phyloP scores from a whole-genome alignment of 2,888 invertebrate species.

The Macrosoma leucophasiata region DNA sequence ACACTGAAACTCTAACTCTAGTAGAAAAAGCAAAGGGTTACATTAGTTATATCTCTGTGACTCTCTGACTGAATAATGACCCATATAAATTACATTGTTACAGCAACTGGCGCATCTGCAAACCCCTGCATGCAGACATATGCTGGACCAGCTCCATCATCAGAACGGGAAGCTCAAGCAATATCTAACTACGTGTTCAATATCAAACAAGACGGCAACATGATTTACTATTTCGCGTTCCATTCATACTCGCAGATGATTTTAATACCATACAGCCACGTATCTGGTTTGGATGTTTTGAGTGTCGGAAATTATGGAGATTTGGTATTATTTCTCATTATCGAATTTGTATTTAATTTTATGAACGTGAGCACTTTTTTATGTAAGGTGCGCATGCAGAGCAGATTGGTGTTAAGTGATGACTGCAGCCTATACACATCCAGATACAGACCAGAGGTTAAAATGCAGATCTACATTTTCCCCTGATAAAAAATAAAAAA shows the following conservation, averaged over 20 bases:
- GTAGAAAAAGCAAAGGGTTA: too few species aligned
- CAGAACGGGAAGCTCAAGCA: conserved; percentile 68
- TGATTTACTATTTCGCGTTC: conserved; percentile 67
- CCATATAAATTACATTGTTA: conserved; percentile 14
- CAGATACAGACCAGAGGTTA: too few species aligned
- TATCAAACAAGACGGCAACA: conserved; percentile 33
- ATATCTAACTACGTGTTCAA: conserved; percentile 43
- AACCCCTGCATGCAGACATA: conserved; percentile 65
- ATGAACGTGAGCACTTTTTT: too few species aligned
- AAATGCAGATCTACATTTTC: too few species aligned
- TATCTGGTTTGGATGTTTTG: conserved; percentile 34
- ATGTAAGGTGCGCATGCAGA: too few species aligned
- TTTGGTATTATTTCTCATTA: conserved; percentile 42
- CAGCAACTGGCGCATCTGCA: conserved; percentile 51
- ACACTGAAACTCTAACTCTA: too few species aligned
- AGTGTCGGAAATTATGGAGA: conserved; percentile 48
- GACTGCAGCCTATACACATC: too few species aligned
- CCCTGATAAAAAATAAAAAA: too few species aligned
- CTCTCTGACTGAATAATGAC: too few species aligned
- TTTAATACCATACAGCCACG: conserved; percentile 60
- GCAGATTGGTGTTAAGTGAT: too few species aligned
- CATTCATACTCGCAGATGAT: conserved; percentile 75
- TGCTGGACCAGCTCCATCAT: conserved; percentile 63
- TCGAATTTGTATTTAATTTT: too few species aligned
- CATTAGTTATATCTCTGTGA: too few species aligned